These are phyloP conservation scores for Tineola bisselliella DNA, from an alignment of 2,888 invertebrate genomes.

Conservation along the genomic window DNA sequence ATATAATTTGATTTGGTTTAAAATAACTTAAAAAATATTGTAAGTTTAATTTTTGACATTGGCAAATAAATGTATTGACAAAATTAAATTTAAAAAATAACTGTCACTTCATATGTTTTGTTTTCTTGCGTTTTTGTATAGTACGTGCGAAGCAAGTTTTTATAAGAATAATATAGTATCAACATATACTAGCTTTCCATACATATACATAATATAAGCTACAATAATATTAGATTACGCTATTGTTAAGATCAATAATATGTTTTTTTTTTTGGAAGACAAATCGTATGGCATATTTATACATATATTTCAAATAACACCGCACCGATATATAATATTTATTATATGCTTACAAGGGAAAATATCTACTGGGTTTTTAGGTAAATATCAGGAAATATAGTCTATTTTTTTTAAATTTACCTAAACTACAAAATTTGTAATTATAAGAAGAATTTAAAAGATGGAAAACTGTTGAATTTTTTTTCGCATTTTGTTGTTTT, in stretches of 20 bases:
- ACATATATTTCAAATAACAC: conserved; percentile 35
- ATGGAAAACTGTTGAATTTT: too few relatives aligned
- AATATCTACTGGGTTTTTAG: conserved; percentile 42
- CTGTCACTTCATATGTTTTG: too few relatives aligned
- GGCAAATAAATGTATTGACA: too few relatives aligned
- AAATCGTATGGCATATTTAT: conserved; percentile 66
- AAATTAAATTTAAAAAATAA: too few relatives aligned
- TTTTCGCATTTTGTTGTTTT: too few relatives aligned
- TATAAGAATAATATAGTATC: too few relatives aligned
- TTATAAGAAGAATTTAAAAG: too few relatives aligned
- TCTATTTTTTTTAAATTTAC: conserved; percentile 32
- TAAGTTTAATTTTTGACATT: too few relatives aligned
- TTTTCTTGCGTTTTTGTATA: too few relatives aligned
- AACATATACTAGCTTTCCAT: not conserved
- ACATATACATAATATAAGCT: conserved; percentile 51
- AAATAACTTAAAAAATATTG: too few relatives aligned
- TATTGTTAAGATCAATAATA: conserved; percentile 60
- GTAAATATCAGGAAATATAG: conserved; percentile 57
- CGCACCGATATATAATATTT: conserved; percentile 47
- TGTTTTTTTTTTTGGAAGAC: conserved; percentile 57
- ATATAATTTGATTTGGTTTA: too few relatives aligned
- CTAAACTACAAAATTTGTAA: conserved; percentile 48
- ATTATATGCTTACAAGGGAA: conserved; percentile 50
- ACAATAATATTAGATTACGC: conserved; percentile 49
- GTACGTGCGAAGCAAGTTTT: too few relatives aligned